A percentile compares a stretch with the other conserved stretches of the same genome.
Evolutionary conservation across 2,888 invertebrate genomes (phyloP).

Genomic region (Tanaodytes sp.): DNA sequence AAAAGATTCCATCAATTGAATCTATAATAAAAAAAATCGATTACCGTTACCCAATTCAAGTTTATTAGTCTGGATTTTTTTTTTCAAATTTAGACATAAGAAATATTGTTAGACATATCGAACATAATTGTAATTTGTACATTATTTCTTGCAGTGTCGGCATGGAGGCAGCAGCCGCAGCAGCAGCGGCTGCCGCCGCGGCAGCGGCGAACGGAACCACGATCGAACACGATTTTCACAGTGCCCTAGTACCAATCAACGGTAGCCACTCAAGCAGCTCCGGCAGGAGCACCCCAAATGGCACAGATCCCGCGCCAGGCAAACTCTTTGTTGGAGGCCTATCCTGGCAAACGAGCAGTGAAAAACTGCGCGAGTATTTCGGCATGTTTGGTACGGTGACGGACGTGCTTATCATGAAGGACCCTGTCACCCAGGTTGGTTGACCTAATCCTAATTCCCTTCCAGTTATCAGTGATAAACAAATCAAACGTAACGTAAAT

Average conservation of each 20-base stretch:
- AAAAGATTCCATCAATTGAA: too few relatives aligned
- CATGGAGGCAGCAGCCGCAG: constrained; percentile 73
- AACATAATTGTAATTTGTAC: neutral
- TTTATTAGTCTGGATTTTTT: too few relatives aligned
- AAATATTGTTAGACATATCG: too few relatives aligned
- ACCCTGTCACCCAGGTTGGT: constrained; percentile 91
- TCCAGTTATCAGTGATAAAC: constrained; percentile 36
- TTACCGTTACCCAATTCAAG: too few relatives aligned
- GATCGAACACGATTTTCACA: constrained; percentile 75
- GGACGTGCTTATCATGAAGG: constrained; percentile 94
- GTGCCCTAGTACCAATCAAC: constrained; percentile 70
- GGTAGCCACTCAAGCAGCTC: constrained; percentile 80
- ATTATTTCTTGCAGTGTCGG: constrained; percentile 72
- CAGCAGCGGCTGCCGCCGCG: constrained; percentile 63
- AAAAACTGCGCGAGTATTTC: constrained; percentile 93
- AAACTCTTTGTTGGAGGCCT: constrained; percentile 75
- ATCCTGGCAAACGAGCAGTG: constrained; percentile 95
- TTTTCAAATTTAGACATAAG: too few relatives aligned
- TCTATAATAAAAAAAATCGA: too few relatives aligned
- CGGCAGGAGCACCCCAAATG: constrained; percentile 83
- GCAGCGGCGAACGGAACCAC: constrained; percentile 74
- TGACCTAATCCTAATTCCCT: constrained; percentile 27
- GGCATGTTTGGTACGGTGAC: constrained; percentile 93
- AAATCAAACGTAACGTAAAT: neutral
- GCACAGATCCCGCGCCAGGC: constrained; percentile 83